Percentiles rank a stretch among this genome's conserved stretches.
Evolutionary conservation across 1,140 invertebrate species (phyloP).

Genomic region (Leptinotarsa texana): DNA sequence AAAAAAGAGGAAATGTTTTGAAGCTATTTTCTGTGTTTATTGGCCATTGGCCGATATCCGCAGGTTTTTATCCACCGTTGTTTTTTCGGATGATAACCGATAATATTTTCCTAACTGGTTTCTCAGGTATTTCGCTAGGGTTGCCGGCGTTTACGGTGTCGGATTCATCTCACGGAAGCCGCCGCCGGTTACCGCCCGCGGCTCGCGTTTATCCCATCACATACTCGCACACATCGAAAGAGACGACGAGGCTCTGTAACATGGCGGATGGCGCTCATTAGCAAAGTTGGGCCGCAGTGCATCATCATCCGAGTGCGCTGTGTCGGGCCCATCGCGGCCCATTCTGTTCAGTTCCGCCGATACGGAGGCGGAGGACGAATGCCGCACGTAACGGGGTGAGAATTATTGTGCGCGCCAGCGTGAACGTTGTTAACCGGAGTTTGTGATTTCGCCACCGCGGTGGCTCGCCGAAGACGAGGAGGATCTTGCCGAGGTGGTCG

Average conservation of each 20-base stretch:
- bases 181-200: slow-evolving; percentile 10
- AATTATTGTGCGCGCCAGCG: slow-evolving; percentile 20
- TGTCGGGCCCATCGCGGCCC: background rate
- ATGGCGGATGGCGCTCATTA: slow-evolving; percentile 46
- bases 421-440: slow-evolving; percentile 11
- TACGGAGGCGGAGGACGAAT: slow-evolving; percentile 35
- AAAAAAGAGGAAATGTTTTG: too few relatives aligned
- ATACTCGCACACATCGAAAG: slow-evolving; percentile 27
- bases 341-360: slow-evolving; percentile 37
- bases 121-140: too few relatives aligned
- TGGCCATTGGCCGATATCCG: too few relatives aligned
- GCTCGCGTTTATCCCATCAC: slow-evolving; percentile 39
- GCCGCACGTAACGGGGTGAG: slow-evolving; percentile 28
- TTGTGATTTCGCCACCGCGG: slow-evolving; percentile 26
- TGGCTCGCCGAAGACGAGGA: background rate
- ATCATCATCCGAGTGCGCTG: slow-evolving; percentile 40
- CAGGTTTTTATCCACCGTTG: too few relatives aligned
- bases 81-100: too few relatives aligned
- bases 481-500: background rate
- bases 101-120: too few relatives aligned
- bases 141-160: too few relatives aligned
- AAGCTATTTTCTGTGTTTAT: too few relatives aligned
- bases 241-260: slow-evolving; percentile 31
- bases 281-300: slow-evolving; percentile 40
- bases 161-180: background rate